A percentile compares a stretch with the other conserved stretches of the same genome.
These are phyloP conservation scores for Agelas oroides DNA, from an alignment of 37 sponge, comb jelly and placozoan genomes.

Conservation along the genomic window DNA sequence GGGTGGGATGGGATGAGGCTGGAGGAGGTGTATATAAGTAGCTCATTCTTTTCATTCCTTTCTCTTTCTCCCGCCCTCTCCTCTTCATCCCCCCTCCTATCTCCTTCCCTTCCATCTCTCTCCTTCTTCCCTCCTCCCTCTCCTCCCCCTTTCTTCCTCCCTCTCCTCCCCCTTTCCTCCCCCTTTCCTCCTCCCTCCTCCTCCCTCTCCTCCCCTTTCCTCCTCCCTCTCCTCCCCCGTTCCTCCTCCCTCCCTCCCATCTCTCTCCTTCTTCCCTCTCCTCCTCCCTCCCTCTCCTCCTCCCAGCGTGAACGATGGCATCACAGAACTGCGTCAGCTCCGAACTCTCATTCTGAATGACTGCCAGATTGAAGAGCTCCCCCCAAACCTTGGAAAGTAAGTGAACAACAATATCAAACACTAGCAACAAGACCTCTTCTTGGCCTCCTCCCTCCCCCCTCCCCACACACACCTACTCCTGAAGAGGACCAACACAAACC, in stretches of 20 bases:
- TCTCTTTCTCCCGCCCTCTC: too few relatives aligned
- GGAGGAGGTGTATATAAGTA: too few relatives aligned
- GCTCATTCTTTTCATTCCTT: too few relatives aligned
- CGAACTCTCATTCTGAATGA: conserved; percentile 54
- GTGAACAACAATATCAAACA: too few relatives aligned
- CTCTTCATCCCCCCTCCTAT: too few relatives aligned
- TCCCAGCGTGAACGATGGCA: conserved; percentile 30
- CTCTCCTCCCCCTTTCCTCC: neutral
- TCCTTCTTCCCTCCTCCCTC: too few relatives aligned
- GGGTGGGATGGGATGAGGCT: too few relatives aligned
- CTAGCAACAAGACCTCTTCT: neutral
- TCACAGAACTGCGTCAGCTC: conserved; percentile 43
- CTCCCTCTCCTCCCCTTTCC: neutral
- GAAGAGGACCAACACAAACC: too few relatives aligned
- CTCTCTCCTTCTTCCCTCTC: neutral
- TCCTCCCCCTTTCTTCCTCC: neutral
- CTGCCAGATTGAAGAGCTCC: conserved; percentile 56
- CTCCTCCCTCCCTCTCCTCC: neutral
- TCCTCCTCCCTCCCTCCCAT: neutral
- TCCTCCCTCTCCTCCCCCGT: neutral
- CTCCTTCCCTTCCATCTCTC: too few relatives aligned
- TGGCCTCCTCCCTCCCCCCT: neutral
- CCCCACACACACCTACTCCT: neutral
- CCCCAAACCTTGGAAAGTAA: conserved; percentile 67
- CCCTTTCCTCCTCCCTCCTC: neutral